Evolutionary conservation across 2,888 invertebrate species (phyloP), one percentile per base, ranked within the genome.

Genomic region (Macrosoma leucophasiata): DNA sequence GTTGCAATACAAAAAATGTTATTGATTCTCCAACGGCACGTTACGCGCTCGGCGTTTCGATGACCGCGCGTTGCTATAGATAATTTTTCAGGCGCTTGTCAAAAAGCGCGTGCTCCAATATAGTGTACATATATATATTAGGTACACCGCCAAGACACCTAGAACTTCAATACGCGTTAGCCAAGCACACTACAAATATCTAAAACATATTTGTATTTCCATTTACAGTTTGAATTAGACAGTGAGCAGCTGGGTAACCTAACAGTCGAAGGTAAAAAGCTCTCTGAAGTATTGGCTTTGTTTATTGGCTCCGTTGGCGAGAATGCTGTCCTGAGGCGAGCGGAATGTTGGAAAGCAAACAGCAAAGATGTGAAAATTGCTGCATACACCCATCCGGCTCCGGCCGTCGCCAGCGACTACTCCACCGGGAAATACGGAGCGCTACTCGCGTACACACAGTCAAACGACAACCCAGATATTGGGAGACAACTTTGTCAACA

Each of bases 291-390:
- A 50, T 77, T 95, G 32, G 97, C 96, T 0, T 69, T 96, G 36
- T 87, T 92, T 33, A 95, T 98, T 53, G 97, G 97, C 3, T 88
- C 87, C 32, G 87, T 98, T 3, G 97, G 97, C 1, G 98, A 98
- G 77, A 98, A 98, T 74, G 93, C 97, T 22, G 78, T 87, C 2
- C 73, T 96, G 4, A 86, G 91, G 31, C 86, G 97, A 39, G 97
- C 94, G 0, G 84, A 93, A 20, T 91, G 91, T 62, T 87, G 93
- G 68, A 91, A 89, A 63, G 87, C 88, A 0, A 82, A 84, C 40
- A 56, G 36, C 26, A 62, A 62, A 13, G 79, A 78, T 39, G 67
- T 84, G 2, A 74, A 70, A 46, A 76, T 97, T 9, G 74, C 89
- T 36, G 92, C 91, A 15, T 93, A 90, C 59, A 91, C 95, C 1